These are phyloP conservation scores for Alouatta palliata DNA, from an alignment of 2,113 vertebrate species.

Conservation along the genomic window DNA sequence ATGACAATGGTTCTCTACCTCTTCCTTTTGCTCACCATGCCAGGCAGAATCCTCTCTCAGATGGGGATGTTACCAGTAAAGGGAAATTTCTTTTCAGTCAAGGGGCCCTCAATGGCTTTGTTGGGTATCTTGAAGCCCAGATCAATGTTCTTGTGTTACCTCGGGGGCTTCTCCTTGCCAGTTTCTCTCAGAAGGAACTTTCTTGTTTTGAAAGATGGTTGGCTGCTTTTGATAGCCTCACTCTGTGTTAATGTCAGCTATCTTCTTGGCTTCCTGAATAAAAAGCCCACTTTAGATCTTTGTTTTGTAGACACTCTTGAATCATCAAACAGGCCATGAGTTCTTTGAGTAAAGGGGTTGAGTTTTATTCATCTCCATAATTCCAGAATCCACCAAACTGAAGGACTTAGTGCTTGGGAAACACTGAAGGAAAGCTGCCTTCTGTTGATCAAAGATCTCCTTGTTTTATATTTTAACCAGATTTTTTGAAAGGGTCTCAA, in stretches of 20 bases:
- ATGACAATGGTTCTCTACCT: neutral
- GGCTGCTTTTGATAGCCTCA: neutral
- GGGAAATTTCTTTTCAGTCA: neutral
- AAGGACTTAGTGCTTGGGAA: neutral
- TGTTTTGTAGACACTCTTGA: neutral
- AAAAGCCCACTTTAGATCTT: neutral
- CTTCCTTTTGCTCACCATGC: neutral
- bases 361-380: neutral
- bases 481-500: neutral
- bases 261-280: neutral
- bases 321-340: neutral
- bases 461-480: slow-evolving; percentile 35
- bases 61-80: neutral
- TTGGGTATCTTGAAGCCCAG: neutral
- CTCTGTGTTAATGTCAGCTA: neutral
- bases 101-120: neutral
- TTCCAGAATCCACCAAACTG: neutral
- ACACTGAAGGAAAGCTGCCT: neutral
- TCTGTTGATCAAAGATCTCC: neutral
- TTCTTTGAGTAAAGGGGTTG: neutral
- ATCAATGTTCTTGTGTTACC: neutral
- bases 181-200: neutral
- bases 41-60: neutral
- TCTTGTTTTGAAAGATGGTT: neutral
- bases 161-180: neutral